phyloP scores from a whole-genome alignment of 2,797 vertebrate species.

The Pseudochirops cupreus region DNA sequence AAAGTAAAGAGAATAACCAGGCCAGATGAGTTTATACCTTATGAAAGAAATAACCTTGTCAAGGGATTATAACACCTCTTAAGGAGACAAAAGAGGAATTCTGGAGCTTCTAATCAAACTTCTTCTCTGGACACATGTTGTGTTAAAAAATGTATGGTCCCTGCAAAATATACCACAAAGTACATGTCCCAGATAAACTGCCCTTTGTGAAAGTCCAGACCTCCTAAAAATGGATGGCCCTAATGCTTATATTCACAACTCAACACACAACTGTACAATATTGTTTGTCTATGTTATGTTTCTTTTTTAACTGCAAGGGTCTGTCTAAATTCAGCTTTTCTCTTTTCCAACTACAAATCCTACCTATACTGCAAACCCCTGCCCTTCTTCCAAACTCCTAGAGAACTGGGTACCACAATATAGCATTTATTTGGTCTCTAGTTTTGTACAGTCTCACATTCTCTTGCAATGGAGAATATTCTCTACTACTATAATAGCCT shows the following conservation, averaged over 20 bases:
- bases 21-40: no score
- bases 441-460: background rate
- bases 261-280: background rate
- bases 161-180: background rate
- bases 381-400: background rate
- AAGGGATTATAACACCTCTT: background rate
- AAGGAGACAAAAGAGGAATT: background rate
- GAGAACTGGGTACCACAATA: background rate
- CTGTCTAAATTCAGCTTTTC: background rate
- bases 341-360: background rate
- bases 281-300: background rate
- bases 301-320: background rate
- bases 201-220: background rate
- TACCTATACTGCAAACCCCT: background rate
- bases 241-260: background rate
- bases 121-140: no score
- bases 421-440: background rate
- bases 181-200: background rate
- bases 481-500: background rate
- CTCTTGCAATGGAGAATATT: background rate
- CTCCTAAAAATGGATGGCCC: background rate
- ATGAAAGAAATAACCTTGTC: background rate
- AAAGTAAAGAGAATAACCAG: no score
- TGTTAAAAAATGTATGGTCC: background rate
- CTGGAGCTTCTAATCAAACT: background rate